These are phyloP conservation scores for Drepana falcataria DNA, from an alignment of 2,888 invertebrate species.

Conservation along the genomic window DNA sequence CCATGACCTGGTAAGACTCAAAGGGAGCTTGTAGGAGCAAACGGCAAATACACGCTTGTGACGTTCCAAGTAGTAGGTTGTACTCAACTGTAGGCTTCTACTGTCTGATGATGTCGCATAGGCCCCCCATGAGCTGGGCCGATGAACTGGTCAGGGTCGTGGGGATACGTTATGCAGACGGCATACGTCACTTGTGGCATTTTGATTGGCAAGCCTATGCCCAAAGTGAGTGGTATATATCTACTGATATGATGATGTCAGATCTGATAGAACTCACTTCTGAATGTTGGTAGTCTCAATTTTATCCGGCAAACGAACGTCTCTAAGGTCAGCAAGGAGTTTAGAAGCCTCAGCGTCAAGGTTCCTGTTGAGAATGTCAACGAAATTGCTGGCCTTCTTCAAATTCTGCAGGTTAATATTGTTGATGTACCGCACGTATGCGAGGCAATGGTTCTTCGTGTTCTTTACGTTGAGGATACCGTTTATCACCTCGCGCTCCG, in stretches of 20 bases:
- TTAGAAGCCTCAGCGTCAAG: slow-evolving; percentile 96
- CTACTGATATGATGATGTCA: not conserved
- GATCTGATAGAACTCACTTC: slow-evolving; percentile 78
- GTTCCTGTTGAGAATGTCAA: slow-evolving; percentile 95
- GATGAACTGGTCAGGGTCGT: no score
- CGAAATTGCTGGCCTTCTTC: slow-evolving; percentile 95
- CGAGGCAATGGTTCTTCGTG: slow-evolving; percentile 96
- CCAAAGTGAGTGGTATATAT: not conserved
- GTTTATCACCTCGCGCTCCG: slow-evolving; percentile 98
- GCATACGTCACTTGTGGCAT: no score
- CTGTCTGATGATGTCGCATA: no score
- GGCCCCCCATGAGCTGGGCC: no score
- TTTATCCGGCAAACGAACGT: slow-evolving; percentile 92
- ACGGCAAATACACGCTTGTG: no score
- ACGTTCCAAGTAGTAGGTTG: no score
- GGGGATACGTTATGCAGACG: no score
- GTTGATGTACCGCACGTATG: slow-evolving; percentile 96
- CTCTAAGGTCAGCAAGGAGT: slow-evolving; percentile 91
- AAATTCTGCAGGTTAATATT: slow-evolving; percentile 97
- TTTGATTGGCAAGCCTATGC: no score
- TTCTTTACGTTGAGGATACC: slow-evolving; percentile 95
- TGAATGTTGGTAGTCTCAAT: slow-evolving; percentile 93
- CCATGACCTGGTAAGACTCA: no score
- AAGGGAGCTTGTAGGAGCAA: no score
- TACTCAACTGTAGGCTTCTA: no score